These are phyloP conservation scores for Salticus scenicus DNA, from an alignment of 2,888 invertebrate genomes.

Conservation along the genomic window DNA sequence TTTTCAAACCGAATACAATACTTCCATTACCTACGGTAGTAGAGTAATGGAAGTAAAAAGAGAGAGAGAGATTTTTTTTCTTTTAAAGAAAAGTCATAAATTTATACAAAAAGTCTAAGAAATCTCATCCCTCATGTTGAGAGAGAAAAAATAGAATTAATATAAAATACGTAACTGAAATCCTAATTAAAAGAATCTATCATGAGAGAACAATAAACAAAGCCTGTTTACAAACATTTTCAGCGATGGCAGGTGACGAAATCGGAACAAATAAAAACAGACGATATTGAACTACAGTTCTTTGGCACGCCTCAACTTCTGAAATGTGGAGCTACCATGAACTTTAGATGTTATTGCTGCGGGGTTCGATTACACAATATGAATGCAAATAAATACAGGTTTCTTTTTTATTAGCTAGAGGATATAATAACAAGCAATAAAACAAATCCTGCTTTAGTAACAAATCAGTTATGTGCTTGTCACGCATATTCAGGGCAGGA, in stretches of 20 bases:
- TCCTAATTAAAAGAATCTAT: too few species aligned
- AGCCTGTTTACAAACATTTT: slow-evolving; percentile 63
- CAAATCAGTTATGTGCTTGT: background rate
- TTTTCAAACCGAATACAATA: too few species aligned
- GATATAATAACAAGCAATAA: background rate
- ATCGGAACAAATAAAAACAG: slow-evolving; percentile 26
- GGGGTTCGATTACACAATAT: slow-evolving; percentile 30
- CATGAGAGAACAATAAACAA: too few species aligned
- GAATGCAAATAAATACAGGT: slow-evolving; percentile 13
- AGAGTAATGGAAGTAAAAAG: too few species aligned
- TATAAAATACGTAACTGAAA: too few species aligned
- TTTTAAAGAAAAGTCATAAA: too few species aligned
- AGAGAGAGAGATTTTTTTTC: too few species aligned
- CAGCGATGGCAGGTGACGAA: slow-evolving; percentile 7
- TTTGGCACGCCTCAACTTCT: slow-evolving; percentile 50
- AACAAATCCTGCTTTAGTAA: background rate
- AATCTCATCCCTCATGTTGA: too few species aligned
- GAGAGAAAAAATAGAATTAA: too few species aligned
- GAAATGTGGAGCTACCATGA: slow-evolving; percentile 37
- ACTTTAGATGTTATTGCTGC: slow-evolving; percentile 35
- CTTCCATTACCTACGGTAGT: too few species aligned
- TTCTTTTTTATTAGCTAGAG: background rate
- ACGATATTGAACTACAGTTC: slow-evolving; percentile 16
- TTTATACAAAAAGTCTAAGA: too few species aligned
- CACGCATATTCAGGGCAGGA: background rate